Conservation (phyloP, 2,113 vertebrate genomes). For the Bombycilla garrulus region DNA sequence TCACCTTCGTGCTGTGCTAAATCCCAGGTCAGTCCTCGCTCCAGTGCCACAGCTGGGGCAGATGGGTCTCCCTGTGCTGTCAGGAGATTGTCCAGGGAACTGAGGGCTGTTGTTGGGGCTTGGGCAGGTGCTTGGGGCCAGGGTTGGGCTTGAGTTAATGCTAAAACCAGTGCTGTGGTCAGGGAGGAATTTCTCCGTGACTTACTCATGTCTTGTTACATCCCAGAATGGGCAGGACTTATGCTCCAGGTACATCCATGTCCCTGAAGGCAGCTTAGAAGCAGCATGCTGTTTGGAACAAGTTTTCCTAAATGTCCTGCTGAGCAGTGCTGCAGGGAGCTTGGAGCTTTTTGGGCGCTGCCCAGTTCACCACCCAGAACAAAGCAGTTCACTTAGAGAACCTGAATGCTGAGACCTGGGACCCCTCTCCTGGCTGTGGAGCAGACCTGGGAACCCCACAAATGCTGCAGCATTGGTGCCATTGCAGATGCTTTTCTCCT, state of each 20-base stretch:
- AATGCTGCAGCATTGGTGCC: background rate
- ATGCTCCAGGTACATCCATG: accelerated
- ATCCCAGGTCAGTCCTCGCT: background rate
- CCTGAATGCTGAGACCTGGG: background rate
- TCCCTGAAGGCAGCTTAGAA: background rate
- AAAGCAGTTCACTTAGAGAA: accelerated
- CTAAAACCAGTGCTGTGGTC: background rate
- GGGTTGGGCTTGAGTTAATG: background rate
- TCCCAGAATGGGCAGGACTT: background rate
- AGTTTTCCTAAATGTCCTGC: background rate
- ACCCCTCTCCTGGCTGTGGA: background rate
- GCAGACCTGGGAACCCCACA: background rate
- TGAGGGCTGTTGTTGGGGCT: background rate
- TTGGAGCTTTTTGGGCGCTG: background rate
- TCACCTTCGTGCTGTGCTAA: background rate
- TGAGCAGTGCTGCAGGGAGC: background rate
- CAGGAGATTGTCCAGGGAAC: background rate
- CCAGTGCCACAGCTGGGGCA: background rate
- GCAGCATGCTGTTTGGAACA: background rate
- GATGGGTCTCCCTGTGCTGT: background rate
- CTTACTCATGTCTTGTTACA: background rate
- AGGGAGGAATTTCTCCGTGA: background rate
- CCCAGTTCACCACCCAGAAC: background rate
- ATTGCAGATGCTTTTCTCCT: background rate
- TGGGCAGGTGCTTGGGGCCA: accelerated